Percentiles rank a stretch among this genome's conserved stretches.
Evolutionary conservation across 2,797 vertebrate species (phyloP).

Genomic region (Bufotes viridis): DNA sequence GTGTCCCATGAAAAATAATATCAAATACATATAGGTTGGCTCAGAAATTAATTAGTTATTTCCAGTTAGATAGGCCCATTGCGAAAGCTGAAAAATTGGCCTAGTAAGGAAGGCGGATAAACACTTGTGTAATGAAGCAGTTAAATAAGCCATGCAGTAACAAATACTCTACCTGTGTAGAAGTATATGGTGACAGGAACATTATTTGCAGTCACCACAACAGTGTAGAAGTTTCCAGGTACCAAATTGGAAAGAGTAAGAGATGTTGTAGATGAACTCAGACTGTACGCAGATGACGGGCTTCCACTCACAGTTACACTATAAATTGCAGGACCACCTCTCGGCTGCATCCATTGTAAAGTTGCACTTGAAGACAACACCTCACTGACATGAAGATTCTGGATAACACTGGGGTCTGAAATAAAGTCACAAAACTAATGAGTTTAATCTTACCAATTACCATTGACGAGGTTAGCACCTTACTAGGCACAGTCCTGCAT

Average conservation of each 20-base stretch:
- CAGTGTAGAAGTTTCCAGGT: conserved; percentile 51
- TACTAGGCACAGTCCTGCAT: neutral
- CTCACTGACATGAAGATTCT: neutral
- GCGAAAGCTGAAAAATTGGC: no score
- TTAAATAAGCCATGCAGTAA: neutral
- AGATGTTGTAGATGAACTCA: neutral
- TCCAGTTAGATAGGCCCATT: no score
- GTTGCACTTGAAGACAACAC: conserved; percentile 14
- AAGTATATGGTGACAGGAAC: conserved; percentile 10
- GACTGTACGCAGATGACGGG: neutral
- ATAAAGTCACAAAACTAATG: conserved; percentile 11
- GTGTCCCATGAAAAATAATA: no score
- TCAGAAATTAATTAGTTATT: no score
- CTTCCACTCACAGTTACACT: conserved; percentile 24
- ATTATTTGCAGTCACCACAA: conserved; percentile 37
- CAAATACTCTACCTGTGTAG: conserved; percentile 38
- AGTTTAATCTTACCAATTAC: neutral
- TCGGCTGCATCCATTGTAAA: conserved; percentile 21
- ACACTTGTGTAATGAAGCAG: no score
- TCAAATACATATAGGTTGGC: no score
- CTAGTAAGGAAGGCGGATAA: no score
- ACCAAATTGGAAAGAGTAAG: conserved; percentile 8
- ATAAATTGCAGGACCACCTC: conserved; percentile 8
- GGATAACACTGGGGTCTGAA: conserved; percentile 47
- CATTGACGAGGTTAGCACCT: neutral